Evolutionary conservation across 1,140 invertebrate species (phyloP), one percentile per base, ranked within the genome.

Genomic region (Mactra quadrangularis): DNA sequence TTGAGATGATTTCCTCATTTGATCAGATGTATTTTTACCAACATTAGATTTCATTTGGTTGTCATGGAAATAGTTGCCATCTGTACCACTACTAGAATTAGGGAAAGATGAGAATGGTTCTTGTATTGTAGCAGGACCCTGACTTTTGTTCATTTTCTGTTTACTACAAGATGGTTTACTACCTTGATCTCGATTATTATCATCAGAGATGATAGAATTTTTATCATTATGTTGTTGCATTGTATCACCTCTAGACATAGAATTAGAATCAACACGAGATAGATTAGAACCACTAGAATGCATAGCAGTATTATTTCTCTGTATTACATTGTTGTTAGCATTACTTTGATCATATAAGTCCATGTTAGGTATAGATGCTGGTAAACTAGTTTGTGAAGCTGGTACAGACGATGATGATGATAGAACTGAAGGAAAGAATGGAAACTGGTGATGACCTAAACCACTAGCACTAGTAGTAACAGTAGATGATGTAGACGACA

Each of bases 401-500:
- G 77, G 53, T 53, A 62, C 62, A 59, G 41, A 83, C 29, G 76
- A 86, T 71, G 64, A 59, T 27, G 82, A 83, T 31, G 68, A 83
- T 57, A 72, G 59, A 75, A 71, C 83, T 59, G 74, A 64, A 35
- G 64, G 74, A 41, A 60, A 79, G 33, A 66, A 74, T 55, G 82
- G 78, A 76, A 76, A 84, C 71, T 71, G 83, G 72, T 71, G 85
- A 66, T 60, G 85, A 62, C 57, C 82, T 15, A 62, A 55, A 15
- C 25, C 71, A 22, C 60, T 41, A 33, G 78, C 38, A 22, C 52
- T 68, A 64, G 85, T 47, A 1, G 79, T 75, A 25, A 82, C 72
- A 7, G 84, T 77, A n/a, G 85, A 83, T 33, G 88, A 78, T 33
- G 82, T 84, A 13, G 86, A 77, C 17, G 87, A 81, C 19, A 88